These are phyloP conservation scores for Globicephala melas DNA, from an alignment of 2,113 vertebrate species.

Conservation along the genomic window DNA sequence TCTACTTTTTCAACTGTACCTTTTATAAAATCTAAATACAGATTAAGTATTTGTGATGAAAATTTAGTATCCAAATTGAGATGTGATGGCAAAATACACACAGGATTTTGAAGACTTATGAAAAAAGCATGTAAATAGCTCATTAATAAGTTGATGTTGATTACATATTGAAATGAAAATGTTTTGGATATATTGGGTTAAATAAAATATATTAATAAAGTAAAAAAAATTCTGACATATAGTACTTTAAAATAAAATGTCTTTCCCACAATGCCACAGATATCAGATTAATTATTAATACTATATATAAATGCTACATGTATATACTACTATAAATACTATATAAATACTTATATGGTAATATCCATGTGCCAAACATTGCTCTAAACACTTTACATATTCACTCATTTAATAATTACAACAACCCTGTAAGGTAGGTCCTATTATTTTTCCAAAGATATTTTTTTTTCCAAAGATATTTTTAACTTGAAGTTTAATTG, in stretches of 20 bases:
- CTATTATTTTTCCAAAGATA: slow-evolving; percentile 27
- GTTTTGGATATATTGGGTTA: background rate
- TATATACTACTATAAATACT: background rate
- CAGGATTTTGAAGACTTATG: background rate
- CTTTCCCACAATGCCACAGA: background rate
- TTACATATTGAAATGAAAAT: background rate
- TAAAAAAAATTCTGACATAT: background rate
- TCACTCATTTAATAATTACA: slow-evolving; percentile 17
- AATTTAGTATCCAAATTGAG: background rate
- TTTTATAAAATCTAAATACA: background rate
- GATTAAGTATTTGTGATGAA: background rate
- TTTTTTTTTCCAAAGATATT: slow-evolving; percentile 38
- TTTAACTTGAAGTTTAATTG: background rate
- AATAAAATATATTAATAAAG: background rate
- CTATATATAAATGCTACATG: background rate
- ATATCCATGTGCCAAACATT: background rate
- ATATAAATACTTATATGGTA: background rate
- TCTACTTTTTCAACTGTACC: background rate
- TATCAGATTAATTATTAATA: slow-evolving; percentile 13
- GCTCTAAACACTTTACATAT: background rate
- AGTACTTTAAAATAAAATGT: background rate
- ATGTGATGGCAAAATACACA: background rate
- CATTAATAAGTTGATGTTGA: background rate
- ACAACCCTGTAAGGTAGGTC: background rate
- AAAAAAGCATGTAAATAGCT: background rate